Base-by-base conservation (phyloP, 2,797 vertebrate genomes). In the Trachurus trachurus region DNA sequence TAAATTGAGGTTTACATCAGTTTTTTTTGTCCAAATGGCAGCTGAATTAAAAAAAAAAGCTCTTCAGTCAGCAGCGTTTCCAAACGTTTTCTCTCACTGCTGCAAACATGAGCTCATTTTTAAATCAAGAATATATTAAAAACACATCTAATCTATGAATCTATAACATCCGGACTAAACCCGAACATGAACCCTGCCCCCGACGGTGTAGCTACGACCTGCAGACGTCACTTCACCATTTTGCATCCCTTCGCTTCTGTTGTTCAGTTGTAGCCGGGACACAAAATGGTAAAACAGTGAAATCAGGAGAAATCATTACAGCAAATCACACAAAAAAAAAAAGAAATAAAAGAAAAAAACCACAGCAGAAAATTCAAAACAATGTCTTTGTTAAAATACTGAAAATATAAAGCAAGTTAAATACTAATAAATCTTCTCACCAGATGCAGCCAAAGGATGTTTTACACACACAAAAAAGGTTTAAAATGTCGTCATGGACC, bases 391-490 rank as follows among this genome's bases (percentile, higher is more conserved):
- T 64, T 66, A 74, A 52, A 44, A 47, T 21, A 64, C 26, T 59
- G 21, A 53, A 26, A n/a, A 64, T 37, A 47, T 6, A 64, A 81
- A 76, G 54, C 78, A 45, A 45, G 54, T 12, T 22, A 52, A 52
- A 54, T 26, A 29, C 6, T 13, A 13, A 4, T 53, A 47, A 17
- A 31, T 39, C 21, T 26, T 31, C 54, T 3, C 65, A 74, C 54
- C 59, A 82, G 34, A 62, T 26, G 60, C 64, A 68, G 44, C 34
- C 47, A 57, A 17, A 79, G 81, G 81, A 65, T 70, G 47, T 65
- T 74, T 61, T 6, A 52, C 76, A 50, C n/a, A 50, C n/a, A 63
- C 26, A 26, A 26, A 26, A 26, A 53, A 76, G 67, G n/a, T n/a
- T 44, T 42, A 15, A 71, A 72, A 75, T 17, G 60, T 62, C 19